A percentile compares a stretch with the other conserved stretches of the same genome.
phyloP scores from a whole-genome alignment of 2,113 vertebrate species.

The Sturnira hondurensis region DNA sequence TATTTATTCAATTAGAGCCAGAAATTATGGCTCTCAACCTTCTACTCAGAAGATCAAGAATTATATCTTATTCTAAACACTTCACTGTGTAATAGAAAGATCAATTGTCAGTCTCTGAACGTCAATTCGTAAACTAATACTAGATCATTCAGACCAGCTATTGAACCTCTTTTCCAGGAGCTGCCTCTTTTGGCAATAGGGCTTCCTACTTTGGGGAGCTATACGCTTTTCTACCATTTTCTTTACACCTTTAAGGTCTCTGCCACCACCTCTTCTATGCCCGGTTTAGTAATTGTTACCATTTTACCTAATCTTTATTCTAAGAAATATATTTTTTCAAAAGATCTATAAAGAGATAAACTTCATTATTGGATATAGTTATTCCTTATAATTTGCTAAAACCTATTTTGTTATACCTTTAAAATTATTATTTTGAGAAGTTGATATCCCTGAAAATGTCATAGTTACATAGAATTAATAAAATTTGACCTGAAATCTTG shows the following conservation, averaged over 20 bases:
- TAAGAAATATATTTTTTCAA: not conserved
- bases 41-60: not conserved
- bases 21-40: not conserved
- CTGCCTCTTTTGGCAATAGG: not conserved
- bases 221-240: not conserved
- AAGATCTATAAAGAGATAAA: not conserved
- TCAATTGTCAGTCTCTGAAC: not conserved
- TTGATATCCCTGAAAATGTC: not conserved
- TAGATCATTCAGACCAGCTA: not conserved
- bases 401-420: not conserved
- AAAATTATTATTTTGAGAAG: constrained; percentile 21
- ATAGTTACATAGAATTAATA: constrained; percentile 31
- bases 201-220: not conserved
- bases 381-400: not conserved
- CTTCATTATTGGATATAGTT: not conserved
- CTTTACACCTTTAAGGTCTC: not conserved
- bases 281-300: not conserved
- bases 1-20: not conserved
- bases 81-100: not conserved
- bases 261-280: not conserved
- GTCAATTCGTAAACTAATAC: not conserved
- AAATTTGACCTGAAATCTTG: not conserved
- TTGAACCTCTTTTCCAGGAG: not conserved
- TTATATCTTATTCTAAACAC: not conserved
- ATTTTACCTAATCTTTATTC: not conserved